These are phyloP conservation scores for Bradypodion ventrale DNA, from an alignment of 2,797 vertebrate species.

Conservation along the genomic window DNA sequence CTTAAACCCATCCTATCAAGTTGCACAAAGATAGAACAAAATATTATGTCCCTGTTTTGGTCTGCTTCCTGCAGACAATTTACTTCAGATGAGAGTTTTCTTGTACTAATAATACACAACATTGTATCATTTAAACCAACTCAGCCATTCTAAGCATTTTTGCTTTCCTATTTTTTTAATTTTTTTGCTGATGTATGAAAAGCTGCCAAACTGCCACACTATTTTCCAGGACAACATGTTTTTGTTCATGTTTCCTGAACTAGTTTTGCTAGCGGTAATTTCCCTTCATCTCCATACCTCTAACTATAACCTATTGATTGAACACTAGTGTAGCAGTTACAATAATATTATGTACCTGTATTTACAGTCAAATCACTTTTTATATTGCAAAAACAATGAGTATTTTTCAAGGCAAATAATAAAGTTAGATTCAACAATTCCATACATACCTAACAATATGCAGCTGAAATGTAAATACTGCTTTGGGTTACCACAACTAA, in stretches of 20 bases:
- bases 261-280: slow-evolving; percentile 3
- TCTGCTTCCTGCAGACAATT: slow-evolving; percentile 34
- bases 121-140: slow-evolving; percentile 15
- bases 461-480: neutral
- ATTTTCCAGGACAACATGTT: neutral
- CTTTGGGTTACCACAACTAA: too few relatives aligned
- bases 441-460: neutral
- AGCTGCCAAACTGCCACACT: slow-evolving; percentile 8
- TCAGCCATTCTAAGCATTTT: slow-evolving; percentile 16
- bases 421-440: neutral
- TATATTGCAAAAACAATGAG: too few relatives aligned
- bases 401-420: too few relatives aligned
- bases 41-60: slow-evolving; percentile 16
- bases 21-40: neutral
- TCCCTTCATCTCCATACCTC: slow-evolving; percentile 7
- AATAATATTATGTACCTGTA: slow-evolving; percentile 2
- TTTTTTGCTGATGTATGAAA: neutral
- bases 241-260: slow-evolving; percentile 22
- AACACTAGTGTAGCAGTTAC: slow-evolving; percentile 8
- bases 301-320: neutral
- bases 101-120: slow-evolving; percentile 9
- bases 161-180: slow-evolving; percentile 12
- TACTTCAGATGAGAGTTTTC: neutral
- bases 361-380: neutral
- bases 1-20: neutral